Base-by-base conservation (phyloP, 1,140 invertebrate species). In the Hylaeus anthracinus region DNA sequence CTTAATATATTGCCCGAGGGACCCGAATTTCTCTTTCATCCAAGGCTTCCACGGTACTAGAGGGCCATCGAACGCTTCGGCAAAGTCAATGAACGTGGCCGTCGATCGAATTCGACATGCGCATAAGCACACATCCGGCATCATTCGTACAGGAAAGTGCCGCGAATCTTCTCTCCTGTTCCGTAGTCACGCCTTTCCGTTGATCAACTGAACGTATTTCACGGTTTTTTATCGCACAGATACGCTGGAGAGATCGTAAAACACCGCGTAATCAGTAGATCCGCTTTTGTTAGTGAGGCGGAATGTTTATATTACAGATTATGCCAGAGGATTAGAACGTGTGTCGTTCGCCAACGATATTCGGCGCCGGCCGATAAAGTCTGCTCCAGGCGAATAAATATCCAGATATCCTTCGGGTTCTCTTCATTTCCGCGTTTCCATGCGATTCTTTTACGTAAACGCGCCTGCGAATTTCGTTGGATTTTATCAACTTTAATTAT, bases 41-140 rank as follows among this genome's bases (percentile, higher is more conserved):
- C 39, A 37, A 5, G 5, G n/a, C 8, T 63, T 37, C 39, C 26
- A 14, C 1, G n/a, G 3, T 10, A 26, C 3, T 51, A 14, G n/a
- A 45, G 53, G 43, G 10, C 75, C 76, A 12, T 64, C 58, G 66
- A 12, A 37, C 53, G 39, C 48, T n/a, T 45, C 41, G 58, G 60
- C 70, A 65, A 78, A 77, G 69, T 81, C 69, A 55, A 86, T 78
- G 69, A 73, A 76, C 75, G 65, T 79, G 66, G 37, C 9, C 55
- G 26, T 85, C 77, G 84, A 87, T 87, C 77, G 61, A 83, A 86
- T 80, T 80, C 51, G 77, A 71, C 85, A 86, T 83, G 84, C 84
- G 84, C 81, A 86, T 73, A 81, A 58, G 56, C 71, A 73, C 74
- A 64, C n/a, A 69, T 73, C 37, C 43, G 58, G 15, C 55, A 26